Base-by-base conservation (phyloP, 2,888 invertebrate genomes). In the Malachius bipustulatus region DNA sequence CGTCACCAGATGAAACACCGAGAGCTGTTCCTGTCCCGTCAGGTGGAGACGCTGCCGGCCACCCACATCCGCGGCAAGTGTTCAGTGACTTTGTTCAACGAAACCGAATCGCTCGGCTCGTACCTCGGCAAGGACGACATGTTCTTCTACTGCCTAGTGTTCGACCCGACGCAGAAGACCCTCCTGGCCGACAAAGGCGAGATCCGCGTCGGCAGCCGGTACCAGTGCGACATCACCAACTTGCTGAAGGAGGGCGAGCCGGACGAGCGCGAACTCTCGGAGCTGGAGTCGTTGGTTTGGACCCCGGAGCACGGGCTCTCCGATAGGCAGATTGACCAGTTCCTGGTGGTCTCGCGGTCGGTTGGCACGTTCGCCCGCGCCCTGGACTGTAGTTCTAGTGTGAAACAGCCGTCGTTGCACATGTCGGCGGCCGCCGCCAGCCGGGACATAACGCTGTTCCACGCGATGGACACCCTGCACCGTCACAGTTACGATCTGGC, bases 351-450 rank as follows among this genome's bases (percentile, higher is more conserved):
- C 46, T 82, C 82, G 46, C 78, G 88, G 54, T 94, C 96, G 32
- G 91, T 98, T 48, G 97, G 98, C 49, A 98, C 98, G 46, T 98
- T 98, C 70, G 93, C 97, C 45, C 79, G 98, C 50, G 97, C 98
- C 40, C 75, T 98, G 47, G 98, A 99, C 69, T 94, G 94, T 66
- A 93, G 93, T 50, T 93, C 93, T 64, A 91, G 94, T 50, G 90
- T 97, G 31, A 91, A 97, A 63, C 94, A 98, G 60, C 97, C 98
- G 41, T 91, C 91, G 55, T 72, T 98, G 51, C 97, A 98, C 66
- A 94, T 98, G 93, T 94, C 94, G 55, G 98, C 97, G 43, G 97
- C 98, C 36, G 96, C 97, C 43, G 98, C 98, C 44, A 93, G 93
- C 56, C 76, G 98, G 52, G 98, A 99, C 70, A 90, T 97, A 52